phyloP scores from a whole-genome alignment of 2,113 vertebrate genomes.

The Eulacestoma nigropectus region DNA sequence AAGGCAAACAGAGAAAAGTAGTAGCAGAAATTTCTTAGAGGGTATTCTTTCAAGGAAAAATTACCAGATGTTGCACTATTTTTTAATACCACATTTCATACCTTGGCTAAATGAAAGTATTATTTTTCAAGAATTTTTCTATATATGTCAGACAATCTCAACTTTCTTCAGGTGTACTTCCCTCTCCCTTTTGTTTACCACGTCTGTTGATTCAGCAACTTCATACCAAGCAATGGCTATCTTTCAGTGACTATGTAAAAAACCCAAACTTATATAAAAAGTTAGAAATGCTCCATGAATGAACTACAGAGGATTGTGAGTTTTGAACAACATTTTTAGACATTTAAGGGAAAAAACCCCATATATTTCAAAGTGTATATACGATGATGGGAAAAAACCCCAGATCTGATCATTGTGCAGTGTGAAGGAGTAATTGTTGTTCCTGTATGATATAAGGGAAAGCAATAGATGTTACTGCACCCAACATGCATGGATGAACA shows the following conservation, averaged over 20 bases:
- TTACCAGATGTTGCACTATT: background rate
- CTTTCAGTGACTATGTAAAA: background rate
- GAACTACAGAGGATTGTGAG: background rate
- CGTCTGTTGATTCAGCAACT: background rate
- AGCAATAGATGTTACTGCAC: background rate
- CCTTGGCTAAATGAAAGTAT: background rate
- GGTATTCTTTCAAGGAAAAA: background rate
- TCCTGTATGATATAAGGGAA: background rate
- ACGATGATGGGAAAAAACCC: background rate
- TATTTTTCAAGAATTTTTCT: background rate
- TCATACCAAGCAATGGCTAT: background rate
- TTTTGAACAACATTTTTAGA: background rate
- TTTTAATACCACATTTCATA: background rate
- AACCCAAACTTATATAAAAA: background rate
- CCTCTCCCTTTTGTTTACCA: background rate
- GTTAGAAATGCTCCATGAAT: background rate
- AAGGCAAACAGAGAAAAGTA: background rate
- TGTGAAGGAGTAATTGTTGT: background rate
- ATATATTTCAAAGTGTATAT: background rate
- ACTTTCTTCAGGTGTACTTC: background rate
- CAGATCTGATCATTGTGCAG: background rate
- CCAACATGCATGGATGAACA: background rate
- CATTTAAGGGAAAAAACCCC: fast-evolving
- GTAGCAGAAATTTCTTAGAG: background rate
- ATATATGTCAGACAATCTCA: background rate